Evolutionary conservation across 2,113 vertebrate species (phyloP).

Genomic region (Cololabis saira): DNA sequence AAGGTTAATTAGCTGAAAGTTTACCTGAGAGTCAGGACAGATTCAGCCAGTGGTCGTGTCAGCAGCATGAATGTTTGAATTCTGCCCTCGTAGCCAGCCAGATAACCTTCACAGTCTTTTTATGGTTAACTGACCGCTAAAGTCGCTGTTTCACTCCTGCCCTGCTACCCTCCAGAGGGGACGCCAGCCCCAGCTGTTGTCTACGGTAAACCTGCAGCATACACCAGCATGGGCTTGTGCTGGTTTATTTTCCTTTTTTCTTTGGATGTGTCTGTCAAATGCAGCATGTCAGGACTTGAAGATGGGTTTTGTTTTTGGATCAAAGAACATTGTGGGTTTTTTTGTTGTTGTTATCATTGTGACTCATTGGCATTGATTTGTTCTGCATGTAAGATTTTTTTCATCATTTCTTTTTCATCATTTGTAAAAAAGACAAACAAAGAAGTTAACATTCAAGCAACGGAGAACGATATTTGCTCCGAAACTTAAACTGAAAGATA

Average conservation of each 20-base stretch:
- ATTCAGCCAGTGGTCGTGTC: constrained; percentile 36
- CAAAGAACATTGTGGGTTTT: neutral
- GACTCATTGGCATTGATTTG: constrained; percentile 6
- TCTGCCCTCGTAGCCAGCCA: constrained; percentile 31
- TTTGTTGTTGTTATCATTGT: neutral
- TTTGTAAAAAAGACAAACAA: neutral
- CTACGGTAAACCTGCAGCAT: constrained; percentile 90
- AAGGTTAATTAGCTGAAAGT: constrained; percentile 45
- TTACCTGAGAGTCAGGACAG: constrained; percentile 2
- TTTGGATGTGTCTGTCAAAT: constrained; percentile 42
- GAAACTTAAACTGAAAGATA: constrained; percentile 19
- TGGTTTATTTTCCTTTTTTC: neutral
- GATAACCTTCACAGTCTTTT: constrained; percentile 50
- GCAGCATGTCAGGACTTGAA: constrained; percentile 62
- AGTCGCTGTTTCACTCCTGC: constrained; percentile 86
- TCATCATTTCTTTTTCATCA: neutral
- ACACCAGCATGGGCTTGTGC: constrained; percentile 38
- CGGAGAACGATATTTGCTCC: constrained; percentile 1
- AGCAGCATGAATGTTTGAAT: constrained; percentile 54
- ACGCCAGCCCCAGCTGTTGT: constrained; percentile 89
- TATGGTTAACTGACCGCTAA: constrained; percentile 74
- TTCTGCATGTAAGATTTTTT: constrained; percentile 4
- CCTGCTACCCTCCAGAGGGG: constrained; percentile 91
- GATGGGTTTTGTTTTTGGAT: constrained; percentile 24
- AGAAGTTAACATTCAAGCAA: neutral